phyloP scores from a whole-genome alignment of 2,113 vertebrate species.

The Lamprologus sp. region DNA sequence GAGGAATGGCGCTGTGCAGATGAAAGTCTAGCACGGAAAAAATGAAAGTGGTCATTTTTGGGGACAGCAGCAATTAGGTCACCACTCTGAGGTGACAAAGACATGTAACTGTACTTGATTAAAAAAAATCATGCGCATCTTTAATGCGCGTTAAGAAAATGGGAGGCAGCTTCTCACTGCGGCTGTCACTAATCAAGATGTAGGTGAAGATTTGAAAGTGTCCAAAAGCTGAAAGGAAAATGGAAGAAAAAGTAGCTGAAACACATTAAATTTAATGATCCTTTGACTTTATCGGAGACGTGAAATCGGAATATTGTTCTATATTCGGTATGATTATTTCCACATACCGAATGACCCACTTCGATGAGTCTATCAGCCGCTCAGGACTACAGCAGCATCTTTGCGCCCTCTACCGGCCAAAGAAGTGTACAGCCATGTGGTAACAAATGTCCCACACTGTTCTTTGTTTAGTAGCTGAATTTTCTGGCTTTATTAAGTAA shows the following conservation, averaged over 20 bases:
- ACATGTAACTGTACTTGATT: background rate
- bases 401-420: background rate
- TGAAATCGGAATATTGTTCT: background rate
- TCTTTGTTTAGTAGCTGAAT: background rate
- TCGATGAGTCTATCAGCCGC: background rate
- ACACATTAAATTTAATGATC: background rate
- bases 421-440: background rate
- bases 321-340: background rate
- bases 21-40: background rate
- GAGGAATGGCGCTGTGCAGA: background rate
- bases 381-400: background rate
- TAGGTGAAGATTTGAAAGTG: background rate
- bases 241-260: background rate
- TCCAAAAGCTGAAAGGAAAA: background rate
- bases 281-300: background rate
- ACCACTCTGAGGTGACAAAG: background rate
- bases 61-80: background rate
- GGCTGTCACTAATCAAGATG: background rate
- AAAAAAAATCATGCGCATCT: background rate
- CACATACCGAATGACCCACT: background rate
- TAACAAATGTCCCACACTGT: background rate
- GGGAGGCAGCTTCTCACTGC: background rate
- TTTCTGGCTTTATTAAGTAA: background rate
- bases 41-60: background rate
- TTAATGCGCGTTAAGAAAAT: background rate